These are phyloP conservation scores for Epizoanthus rinbou DNA, from an alignment of 92 coral and sea anemone genomes.

Conservation along the genomic window DNA sequence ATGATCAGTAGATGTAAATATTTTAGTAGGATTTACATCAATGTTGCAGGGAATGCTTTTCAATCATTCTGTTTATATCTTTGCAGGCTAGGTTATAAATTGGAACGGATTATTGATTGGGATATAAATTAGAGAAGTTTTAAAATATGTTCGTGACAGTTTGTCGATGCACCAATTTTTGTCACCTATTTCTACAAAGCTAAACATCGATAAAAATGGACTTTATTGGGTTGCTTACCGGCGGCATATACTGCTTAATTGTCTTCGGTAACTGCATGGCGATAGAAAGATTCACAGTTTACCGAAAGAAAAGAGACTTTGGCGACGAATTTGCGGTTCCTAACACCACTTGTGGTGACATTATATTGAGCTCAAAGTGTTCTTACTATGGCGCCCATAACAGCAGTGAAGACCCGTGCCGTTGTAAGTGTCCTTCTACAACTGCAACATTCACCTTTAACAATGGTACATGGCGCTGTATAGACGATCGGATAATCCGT, in stretches of 20 bases:
- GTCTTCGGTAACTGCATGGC: not conserved
- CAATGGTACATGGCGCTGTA: not conserved
- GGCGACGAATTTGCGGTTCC: constrained; percentile 19
- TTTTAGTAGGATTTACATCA: too few relatives aligned
- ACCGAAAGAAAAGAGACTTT: not conserved
- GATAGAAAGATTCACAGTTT: not conserved
- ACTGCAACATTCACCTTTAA: not conserved
- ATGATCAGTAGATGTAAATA: too few relatives aligned
- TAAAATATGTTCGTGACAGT: too few relatives aligned
- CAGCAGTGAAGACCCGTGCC: not conserved
- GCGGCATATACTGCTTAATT: not conserved
- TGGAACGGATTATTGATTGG: too few relatives aligned
- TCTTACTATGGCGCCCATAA: not conserved
- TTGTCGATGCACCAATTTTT: too few relatives aligned
- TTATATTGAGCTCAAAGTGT: not conserved
- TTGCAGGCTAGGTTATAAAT: too few relatives aligned
- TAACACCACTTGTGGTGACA: not conserved
- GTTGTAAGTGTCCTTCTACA: constrained; percentile 6
- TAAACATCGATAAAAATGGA: not conserved
- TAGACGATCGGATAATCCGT: not conserved
- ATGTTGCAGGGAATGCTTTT: too few relatives aligned
- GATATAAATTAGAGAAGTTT: too few relatives aligned
- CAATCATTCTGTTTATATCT: too few relatives aligned
- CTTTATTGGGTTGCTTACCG: not conserved
- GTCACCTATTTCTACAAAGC: too few relatives aligned